Evolutionary conservation across 2,888 invertebrate species (phyloP), one percentile per base, ranked within the genome.

Genomic region (Pedicia rivosa): DNA sequence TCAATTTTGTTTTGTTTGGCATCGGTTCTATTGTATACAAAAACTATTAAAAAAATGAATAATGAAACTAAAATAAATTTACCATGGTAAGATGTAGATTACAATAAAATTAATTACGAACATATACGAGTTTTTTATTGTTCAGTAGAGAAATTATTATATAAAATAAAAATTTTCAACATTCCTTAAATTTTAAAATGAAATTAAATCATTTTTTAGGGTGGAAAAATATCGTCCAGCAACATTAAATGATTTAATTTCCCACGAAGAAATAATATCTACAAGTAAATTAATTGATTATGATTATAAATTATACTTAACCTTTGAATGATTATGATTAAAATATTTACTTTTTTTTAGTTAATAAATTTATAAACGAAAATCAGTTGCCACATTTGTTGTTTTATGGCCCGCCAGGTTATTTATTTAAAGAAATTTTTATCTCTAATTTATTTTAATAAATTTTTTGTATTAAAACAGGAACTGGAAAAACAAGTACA

Each of bases 201-300:
- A n/a, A n/a, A 24, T 24, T 5, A 20, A 20, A 20, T 6, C 20
- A 35, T 35, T 37, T 51, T 54, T 39, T 55, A 86, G 95, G 97
- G 94, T 98, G 17, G 98, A 99, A 64, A 98, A 98, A 59, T 98
- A 99, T 62, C 78, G 98, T 15, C 98, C 98, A 5, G 76, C 73
- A 32, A 79, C 74, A 41, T 66, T 98, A 44, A 80, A 84, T 50
- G 97, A 98, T 52, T 68, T 98, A 29, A 91, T 97, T 42, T 95
- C 97, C 1, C 97, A 98, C 54, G 84, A 87, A 60, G 94, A 97
- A 62, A 97, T 99, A 39, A 82, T 98, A 40, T 75, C 74, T 52
- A 98, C 97, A 50, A 87, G 95, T 97, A 70, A 71, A 75, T 62
- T 27, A 31, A n/a, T n/a, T n/a, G n/a, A n/a, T n/a, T n/a, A n/a